phyloP scores from a whole-genome alignment of 1,140 invertebrate species.

The Hypothenemus hampei region DNA sequence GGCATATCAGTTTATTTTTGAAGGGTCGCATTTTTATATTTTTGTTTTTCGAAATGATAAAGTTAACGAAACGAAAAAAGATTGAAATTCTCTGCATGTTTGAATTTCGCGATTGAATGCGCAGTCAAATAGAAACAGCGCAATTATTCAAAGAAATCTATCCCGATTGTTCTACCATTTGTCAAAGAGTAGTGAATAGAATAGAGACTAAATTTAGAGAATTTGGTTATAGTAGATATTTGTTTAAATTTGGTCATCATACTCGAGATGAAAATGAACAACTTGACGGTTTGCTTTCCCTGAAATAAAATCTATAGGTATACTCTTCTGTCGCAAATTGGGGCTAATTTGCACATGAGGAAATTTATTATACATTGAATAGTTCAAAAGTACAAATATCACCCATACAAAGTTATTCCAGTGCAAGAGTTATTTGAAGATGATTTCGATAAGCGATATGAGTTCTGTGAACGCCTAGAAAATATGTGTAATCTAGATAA shows the following conservation, averaged over 20 bases:
- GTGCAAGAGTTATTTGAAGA: slow-evolving; percentile 11
- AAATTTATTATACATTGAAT: background rate
- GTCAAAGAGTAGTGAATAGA: slow-evolving; percentile 6
- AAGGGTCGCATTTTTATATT: no score
- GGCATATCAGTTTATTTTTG: no score
- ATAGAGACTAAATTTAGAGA: slow-evolving; percentile 4
- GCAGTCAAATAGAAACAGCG: background rate
- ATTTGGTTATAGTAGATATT: slow-evolving; percentile 6
- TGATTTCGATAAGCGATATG: slow-evolving; percentile 1
- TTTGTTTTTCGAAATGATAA: background rate
- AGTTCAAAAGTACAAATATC: slow-evolving; percentile 3
- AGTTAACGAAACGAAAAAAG: slow-evolving; percentile 1
- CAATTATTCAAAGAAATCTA: slow-evolving; percentile 5
- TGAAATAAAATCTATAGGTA: background rate
- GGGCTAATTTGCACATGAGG: background rate
- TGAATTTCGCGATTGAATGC: slow-evolving; percentile 4
- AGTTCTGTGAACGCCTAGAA: slow-evolving; percentile 4
- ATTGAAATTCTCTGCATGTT: slow-evolving; percentile 1
- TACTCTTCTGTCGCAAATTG: background rate
- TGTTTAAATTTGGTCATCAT: slow-evolving; percentile 3
- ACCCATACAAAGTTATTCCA: no score
- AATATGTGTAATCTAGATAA: slow-evolving; percentile 7
- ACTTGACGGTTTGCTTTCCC: slow-evolving; percentile 8
- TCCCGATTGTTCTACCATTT: slow-evolving; percentile 4
- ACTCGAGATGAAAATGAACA: background rate